phyloP scores from a whole-genome alignment of 2,113 vertebrate genomes.

The Strix uralensis region DNA sequence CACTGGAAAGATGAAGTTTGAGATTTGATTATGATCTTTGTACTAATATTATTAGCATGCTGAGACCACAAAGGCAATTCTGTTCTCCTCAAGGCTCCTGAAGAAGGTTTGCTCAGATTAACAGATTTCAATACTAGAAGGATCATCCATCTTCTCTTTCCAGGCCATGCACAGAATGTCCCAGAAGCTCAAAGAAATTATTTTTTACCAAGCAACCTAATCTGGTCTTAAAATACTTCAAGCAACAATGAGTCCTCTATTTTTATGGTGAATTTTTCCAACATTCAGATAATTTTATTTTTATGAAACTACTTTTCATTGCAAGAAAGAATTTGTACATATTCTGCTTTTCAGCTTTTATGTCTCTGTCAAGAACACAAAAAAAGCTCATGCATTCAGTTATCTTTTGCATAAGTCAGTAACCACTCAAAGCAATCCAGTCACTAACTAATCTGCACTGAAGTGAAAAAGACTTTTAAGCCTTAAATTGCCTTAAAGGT shows the following conservation, averaged over 20 bases:
- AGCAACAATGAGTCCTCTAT: not conserved
- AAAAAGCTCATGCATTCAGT: not conserved
- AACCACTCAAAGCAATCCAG: not conserved
- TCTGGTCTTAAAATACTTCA: not conserved
- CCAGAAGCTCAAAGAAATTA: slow-evolving; percentile 11
- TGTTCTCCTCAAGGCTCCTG: slow-evolving; percentile 2
- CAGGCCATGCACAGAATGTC: not conserved
- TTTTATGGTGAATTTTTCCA: not conserved
- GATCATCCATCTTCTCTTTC: slow-evolving; percentile 32
- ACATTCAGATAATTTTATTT: not conserved
- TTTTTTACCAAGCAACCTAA: slow-evolving; percentile 19
- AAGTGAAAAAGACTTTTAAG: not conserved
- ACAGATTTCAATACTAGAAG: not conserved
- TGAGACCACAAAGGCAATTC: slow-evolving; percentile 37
- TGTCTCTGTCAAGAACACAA: not conserved
- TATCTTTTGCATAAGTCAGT: not conserved
- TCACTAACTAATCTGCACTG: not conserved
- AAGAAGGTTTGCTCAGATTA: slow-evolving; percentile 28
- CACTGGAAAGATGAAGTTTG: not conserved
- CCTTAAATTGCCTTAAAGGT: not conserved
- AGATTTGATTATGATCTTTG: slow-evolving; percentile 32
- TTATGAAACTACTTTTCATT: not conserved
- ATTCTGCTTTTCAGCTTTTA: not conserved
- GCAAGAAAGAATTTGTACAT: not conserved
- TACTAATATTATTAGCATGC: not conserved